Base-by-base conservation (phyloP, 2,888 invertebrate species). In the Oligia fasciuncula region DNA sequence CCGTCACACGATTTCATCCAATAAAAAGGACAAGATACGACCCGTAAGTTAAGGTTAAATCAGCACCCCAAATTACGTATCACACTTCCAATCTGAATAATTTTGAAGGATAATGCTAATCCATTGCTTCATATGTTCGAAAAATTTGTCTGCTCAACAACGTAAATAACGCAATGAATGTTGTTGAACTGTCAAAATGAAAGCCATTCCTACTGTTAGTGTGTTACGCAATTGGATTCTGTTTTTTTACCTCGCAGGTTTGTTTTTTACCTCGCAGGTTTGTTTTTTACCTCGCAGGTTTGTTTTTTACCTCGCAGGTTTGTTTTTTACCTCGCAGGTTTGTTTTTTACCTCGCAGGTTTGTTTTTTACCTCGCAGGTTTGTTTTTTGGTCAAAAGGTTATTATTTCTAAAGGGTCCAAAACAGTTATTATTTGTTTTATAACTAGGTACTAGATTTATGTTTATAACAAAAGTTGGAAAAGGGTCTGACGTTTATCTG, bases 401-500 rank as follows among this genome's bases (percentile, higher is more conserved):
- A 54, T 35, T 43, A 54, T 79, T 54, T 35, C 19, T 46, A 65
- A 76, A 54, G 13, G 51, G 13, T n/a, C 62, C 2, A 54, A 51
- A 63, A 54, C 51, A 63, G 11, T 29, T 19, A 11, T 46, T 46
- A 54, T 46, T 79, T 73, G 57, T 40, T 74, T n/a, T 51, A n/a
- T n/a, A 51, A 74, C 54, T 23, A 23, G 49, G 46, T 72, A 62
- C 23, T 35, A 70, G 17, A 67, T 81, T 67, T n/a, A n/a, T 11
- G n/a, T 9, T 79, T 57, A 66, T 51, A 80, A 57, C n/a, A 9
- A n/a, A 66, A 51, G 57, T 65, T 63, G 23, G 82, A 75, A 62
- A 73, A 82, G 80, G 83, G 76, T 75, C 19, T 75, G 63, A 13
- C 68, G 57, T 74, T 69, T 23, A 69, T 43, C 23, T 63, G 68